Evolutionary conservation across 2,888 invertebrate genomes (phyloP).

Genomic region (Drosophila putrida): DNA sequence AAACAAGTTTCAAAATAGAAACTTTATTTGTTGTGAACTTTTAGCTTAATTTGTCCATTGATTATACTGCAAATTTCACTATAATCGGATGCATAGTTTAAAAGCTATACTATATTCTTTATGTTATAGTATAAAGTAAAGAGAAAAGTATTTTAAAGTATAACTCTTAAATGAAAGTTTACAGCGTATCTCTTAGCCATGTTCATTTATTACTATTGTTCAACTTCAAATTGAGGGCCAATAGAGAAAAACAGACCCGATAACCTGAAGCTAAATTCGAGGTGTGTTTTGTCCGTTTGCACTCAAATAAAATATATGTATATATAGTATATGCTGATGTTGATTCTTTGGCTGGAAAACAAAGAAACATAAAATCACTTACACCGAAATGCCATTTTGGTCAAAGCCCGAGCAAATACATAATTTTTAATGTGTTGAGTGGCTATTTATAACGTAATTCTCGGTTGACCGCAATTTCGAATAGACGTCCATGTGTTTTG

Average conservation of each 20-base stretch:
- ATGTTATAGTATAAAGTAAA: not conserved
- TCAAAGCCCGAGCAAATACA: conserved; percentile 45
- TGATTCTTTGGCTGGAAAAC: conserved; percentile 29
- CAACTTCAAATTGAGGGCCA: conserved; percentile 14
- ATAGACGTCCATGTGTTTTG: conserved; percentile 41
- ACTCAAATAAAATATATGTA: conserved; percentile 13
- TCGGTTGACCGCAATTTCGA: conserved; percentile 73
- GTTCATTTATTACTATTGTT: not conserved
- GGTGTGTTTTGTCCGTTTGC: conserved; percentile 34
- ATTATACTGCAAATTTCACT: not conserved
- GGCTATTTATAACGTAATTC: conserved; percentile 69
- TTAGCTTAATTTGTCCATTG: not conserved
- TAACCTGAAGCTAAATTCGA: conserved; percentile 18
- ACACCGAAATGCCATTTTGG: conserved; percentile 59
- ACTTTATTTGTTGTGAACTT: too few relatives aligned
- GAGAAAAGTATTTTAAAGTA: not conserved
- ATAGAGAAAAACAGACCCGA: conserved; percentile 2
- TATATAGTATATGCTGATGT: not conserved
- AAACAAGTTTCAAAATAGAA: not conserved
- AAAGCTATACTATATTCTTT: not conserved
- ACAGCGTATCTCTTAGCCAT: conserved; percentile 1
- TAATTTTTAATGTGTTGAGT: conserved; percentile 49
- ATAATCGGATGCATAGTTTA: not conserved
- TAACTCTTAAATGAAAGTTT: too few relatives aligned
- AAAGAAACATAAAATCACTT: conserved; percentile 53